Base-by-base conservation (phyloP, 2,113 vertebrate genomes). In the Gasterosteus aculeatus region DNA sequence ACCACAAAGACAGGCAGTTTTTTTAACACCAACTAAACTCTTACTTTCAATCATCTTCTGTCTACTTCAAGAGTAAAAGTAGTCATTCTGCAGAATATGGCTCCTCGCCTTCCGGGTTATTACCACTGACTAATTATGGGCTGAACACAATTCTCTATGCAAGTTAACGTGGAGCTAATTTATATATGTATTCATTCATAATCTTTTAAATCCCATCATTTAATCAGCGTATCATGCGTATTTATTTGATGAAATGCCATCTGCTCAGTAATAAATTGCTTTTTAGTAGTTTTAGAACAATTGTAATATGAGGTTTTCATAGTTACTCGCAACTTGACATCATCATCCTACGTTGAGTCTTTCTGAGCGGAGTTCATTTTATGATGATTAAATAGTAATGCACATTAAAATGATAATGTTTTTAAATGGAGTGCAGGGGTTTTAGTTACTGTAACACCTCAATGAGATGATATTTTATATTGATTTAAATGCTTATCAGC, bases 1-100 rank as follows among this genome's bases (percentile, higher is more conserved):
- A 51, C 35, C 77, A 51, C 35, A 67, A 63, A 61, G 53, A 72
- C 80, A 58, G 5, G 53, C 60, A 44, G 18, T 67, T 83, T 69
- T 38, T 71, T 71, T 78, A 66, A 78, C 57, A 47, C 53, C 5
- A 3, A 62, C 69, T 19, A 31, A 58, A 2, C 44, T 6, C 11
- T 76, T 76, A 66, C 38, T 58, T 68, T 35, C 31, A 39, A 26
- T 62, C 11, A 33, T 44, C 33, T 33, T 26, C 22, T 11, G 51
- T 64, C 41, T 29, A 15, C 41, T 42, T 62, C 4, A n/a, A 44
- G 33, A 49, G 31, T 51, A 38, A 47, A 64, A 64, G 22, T 18
- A 29, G 18, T 22, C 18, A 49, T 35, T 67, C 41, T 44, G 41
- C 14, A 29, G 41, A 62, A 7, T n/a, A n/a, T 41, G 22, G 6